phyloP scores from a whole-genome alignment of 2,888 invertebrate genomes.

The Leptinotarsa rubiginosa region DNA sequence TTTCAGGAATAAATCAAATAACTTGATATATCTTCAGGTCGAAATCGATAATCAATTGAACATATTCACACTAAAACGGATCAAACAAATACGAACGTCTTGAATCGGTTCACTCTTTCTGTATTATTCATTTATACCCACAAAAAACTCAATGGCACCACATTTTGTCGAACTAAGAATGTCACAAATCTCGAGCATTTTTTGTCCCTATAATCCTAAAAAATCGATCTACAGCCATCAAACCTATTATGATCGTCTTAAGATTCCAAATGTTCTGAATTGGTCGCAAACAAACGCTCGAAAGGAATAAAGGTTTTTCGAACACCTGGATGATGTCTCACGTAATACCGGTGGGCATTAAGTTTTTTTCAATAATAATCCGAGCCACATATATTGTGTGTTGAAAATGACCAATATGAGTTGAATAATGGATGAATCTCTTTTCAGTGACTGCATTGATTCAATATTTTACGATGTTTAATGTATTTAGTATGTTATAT shows the following conservation, averaged over 20 bases:
- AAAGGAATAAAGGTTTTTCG: constrained; percentile 25
- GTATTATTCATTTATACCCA: not conserved
- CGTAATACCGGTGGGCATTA: constrained; percentile 31
- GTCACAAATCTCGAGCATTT: constrained; percentile 18
- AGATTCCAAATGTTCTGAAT: constrained; percentile 27
- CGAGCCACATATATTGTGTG: not conserved
- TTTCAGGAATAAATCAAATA: not conserved
- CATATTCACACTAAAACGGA: not conserved
- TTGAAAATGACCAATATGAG: constrained; percentile 2
- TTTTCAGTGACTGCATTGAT: too few relatives aligned
- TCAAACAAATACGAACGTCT: not conserved
- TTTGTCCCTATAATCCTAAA: constrained; percentile 31
- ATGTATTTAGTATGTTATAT: too few relatives aligned
- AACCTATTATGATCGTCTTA: constrained; percentile 30
- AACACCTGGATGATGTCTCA: constrained; percentile 37
- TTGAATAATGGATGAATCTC: not conserved
- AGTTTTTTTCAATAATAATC: constrained; percentile 18
- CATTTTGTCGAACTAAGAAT: constrained; percentile 14
- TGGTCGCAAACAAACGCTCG: constrained; percentile 26
- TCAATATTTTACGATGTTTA: too few relatives aligned
- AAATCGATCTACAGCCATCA: constrained; percentile 23
- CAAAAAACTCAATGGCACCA: constrained; percentile 3
- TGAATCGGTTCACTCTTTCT: constrained; percentile 1
- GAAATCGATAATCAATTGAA: not conserved
- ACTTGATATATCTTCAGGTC: not conserved